Percentiles rank a stretch among this genome's conserved stretches.
Evolutionary conservation across 2,113 vertebrate genomes (phyloP).

Genomic region (Chinchilla lanigera): DNA sequence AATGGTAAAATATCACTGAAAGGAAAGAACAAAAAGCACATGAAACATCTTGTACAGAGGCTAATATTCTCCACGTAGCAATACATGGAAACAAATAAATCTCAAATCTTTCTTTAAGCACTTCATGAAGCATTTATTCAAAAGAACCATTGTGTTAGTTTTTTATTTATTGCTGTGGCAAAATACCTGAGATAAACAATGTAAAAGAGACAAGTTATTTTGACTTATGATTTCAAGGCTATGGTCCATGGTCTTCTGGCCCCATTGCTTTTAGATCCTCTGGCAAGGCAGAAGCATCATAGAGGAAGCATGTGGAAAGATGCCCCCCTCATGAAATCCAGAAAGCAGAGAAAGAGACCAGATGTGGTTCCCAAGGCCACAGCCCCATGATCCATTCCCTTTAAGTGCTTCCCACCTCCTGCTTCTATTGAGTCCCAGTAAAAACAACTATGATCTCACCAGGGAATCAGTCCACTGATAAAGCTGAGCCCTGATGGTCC

Average conservation of each 20-base stretch:
- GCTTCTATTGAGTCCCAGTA: too few species aligned
- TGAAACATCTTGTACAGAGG: not conserved
- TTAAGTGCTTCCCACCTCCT: not conserved
- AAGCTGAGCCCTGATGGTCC: not conserved
- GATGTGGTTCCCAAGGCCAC: not conserved
- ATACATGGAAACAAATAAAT: not conserved
- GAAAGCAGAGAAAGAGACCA: not conserved
- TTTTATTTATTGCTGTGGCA: not conserved
- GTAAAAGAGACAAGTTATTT: not conserved
- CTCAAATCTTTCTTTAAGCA: not conserved
- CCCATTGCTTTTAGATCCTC: not conserved
- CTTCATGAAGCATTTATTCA: not conserved
- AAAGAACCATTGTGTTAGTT: not conserved
- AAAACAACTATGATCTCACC: not conserved
- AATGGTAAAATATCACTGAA: not conserved
- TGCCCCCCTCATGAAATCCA: not conserved
- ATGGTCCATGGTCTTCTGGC: not conserved
- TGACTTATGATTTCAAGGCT: not conserved
- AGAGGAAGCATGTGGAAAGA: not conserved
- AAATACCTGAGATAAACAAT: not conserved
- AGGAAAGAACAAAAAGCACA: not conserved
- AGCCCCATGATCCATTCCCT: too few species aligned
- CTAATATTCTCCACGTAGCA: not conserved
- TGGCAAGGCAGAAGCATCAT: not conserved
- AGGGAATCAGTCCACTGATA: not conserved